Conservation (phyloP, 2,797 vertebrate species). For the Mycteria americana region DNA sequence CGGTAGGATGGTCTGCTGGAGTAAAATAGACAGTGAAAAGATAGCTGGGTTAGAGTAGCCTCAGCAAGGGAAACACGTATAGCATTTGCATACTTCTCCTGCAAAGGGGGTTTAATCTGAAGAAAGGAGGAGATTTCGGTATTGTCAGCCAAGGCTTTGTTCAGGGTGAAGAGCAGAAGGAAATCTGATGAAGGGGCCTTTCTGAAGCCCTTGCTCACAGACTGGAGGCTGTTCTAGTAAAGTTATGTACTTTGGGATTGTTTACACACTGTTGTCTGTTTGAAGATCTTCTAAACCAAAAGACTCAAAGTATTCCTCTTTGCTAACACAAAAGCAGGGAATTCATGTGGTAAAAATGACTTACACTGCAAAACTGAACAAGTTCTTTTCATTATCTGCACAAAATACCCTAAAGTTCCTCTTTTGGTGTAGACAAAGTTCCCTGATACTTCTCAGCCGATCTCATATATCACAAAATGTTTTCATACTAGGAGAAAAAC, state of each 20-base stretch:
- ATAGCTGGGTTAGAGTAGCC: slow-evolving; percentile 68
- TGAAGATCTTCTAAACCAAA: slow-evolving; percentile 69
- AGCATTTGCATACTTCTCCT: slow-evolving; percentile 78
- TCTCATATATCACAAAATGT: not conserved
- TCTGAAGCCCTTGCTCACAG: slow-evolving; percentile 73
- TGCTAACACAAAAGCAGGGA: slow-evolving; percentile 50
- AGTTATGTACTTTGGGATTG: slow-evolving; percentile 70
- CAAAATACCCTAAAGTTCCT: slow-evolving; percentile 49
- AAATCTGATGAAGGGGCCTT: slow-evolving; percentile 74
- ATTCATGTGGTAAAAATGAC: slow-evolving; percentile 62
- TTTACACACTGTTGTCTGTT: slow-evolving; percentile 75
- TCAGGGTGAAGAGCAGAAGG: slow-evolving; percentile 71
- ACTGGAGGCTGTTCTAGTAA: slow-evolving; percentile 69
- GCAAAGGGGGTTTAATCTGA: slow-evolving; percentile 74
- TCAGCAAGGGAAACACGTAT: slow-evolving; percentile 51
- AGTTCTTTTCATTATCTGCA: slow-evolving; percentile 60
- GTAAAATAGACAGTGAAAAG: slow-evolving; percentile 75
- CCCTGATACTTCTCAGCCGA: not conserved
- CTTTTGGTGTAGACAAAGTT: not conserved
- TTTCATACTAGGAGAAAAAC: slow-evolving; percentile 31
- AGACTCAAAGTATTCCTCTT: slow-evolving; percentile 58
- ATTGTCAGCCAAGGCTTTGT: slow-evolving; percentile 79
- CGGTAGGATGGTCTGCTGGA: slow-evolving; percentile 60
- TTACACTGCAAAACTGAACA: slow-evolving; percentile 51
- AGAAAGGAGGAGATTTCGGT: slow-evolving; percentile 76